phyloP scores from a whole-genome alignment of 2,113 vertebrate genomes.

The Tragelaphus buxtoni region DNA sequence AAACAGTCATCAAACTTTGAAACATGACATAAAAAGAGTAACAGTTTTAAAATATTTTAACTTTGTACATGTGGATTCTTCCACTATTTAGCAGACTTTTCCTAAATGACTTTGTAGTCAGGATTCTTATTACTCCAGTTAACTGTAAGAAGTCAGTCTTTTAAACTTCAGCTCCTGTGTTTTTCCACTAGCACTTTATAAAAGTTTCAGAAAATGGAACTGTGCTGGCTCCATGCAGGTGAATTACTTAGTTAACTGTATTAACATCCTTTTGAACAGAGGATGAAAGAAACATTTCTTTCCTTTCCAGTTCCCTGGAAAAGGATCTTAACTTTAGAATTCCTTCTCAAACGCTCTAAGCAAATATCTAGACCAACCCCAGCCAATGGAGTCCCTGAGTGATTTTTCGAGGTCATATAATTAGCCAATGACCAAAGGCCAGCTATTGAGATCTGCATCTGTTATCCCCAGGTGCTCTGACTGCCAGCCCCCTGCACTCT shows the following conservation, averaged over 20 bases:
- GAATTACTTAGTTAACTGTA: neutral
- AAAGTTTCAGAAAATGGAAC: neutral
- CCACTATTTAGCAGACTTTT: neutral
- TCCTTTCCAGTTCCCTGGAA: neutral
- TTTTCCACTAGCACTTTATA: neutral
- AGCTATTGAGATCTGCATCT: neutral
- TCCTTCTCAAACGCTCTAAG: neutral
- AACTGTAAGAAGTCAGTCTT: neutral
- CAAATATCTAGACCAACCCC: neutral
- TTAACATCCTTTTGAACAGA: neutral
- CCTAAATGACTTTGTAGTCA: neutral
- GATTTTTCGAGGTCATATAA: neutral
- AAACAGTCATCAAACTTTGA: neutral
- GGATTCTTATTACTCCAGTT: neutral
- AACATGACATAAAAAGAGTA: slow-evolving; percentile 29
- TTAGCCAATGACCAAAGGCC: neutral
- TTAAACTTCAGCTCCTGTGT: neutral
- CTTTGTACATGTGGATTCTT: neutral
- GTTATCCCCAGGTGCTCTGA: neutral
- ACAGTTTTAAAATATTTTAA: neutral
- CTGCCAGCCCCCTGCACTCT: neutral
- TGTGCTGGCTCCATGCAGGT: neutral
- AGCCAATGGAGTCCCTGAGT: neutral
- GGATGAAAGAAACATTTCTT: neutral
- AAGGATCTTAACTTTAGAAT: neutral